Conservation (phyloP, 2,797 vertebrate species). For the Brotula barbata region DNA sequence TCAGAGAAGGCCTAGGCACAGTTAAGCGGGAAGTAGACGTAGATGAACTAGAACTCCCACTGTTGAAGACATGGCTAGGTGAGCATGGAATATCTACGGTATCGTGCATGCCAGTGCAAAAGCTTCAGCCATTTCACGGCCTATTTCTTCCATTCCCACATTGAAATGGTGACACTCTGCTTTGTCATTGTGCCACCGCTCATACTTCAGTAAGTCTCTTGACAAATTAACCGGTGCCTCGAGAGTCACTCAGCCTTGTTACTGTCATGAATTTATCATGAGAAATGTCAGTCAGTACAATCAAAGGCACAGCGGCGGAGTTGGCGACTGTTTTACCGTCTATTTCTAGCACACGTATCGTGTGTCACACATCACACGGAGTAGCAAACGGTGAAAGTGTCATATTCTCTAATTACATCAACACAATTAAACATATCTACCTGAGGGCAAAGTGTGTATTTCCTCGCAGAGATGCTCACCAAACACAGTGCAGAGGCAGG, state of each 20-base stretch:
- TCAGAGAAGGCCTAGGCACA: constrained; percentile 28
- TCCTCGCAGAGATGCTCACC: too few relatives aligned
- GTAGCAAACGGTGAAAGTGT: not conserved
- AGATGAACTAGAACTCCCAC: constrained; percentile 35
- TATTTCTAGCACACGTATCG: constrained; percentile 19
- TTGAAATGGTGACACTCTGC: constrained; percentile 66
- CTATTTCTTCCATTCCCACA: constrained; percentile 60
- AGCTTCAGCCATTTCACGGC: constrained; percentile 62
- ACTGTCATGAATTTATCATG: constrained; percentile 75
- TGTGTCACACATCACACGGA: constrained; percentile 17
- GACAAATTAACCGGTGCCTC: constrained; percentile 65
- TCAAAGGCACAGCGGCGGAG: constrained; percentile 44
- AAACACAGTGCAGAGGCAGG: too few relatives aligned
- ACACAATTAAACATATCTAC: too few relatives aligned
- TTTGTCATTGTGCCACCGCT: constrained; percentile 59
- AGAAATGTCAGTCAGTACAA: constrained; percentile 61
- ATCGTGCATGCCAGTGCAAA: constrained; percentile 23
- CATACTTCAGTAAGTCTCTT: constrained; percentile 64
- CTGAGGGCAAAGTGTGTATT: too few relatives aligned
- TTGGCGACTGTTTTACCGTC: constrained; percentile 28
- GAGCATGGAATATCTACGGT: constrained; percentile 37
- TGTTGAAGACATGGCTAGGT: constrained; percentile 39
- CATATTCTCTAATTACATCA: too few relatives aligned
- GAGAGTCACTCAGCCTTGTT: constrained; percentile 70
- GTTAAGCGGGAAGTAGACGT: constrained; percentile 41